Conservation (phyloP, 2,113 vertebrate species). For the Dicerorhinus sumatrensis region DNA sequence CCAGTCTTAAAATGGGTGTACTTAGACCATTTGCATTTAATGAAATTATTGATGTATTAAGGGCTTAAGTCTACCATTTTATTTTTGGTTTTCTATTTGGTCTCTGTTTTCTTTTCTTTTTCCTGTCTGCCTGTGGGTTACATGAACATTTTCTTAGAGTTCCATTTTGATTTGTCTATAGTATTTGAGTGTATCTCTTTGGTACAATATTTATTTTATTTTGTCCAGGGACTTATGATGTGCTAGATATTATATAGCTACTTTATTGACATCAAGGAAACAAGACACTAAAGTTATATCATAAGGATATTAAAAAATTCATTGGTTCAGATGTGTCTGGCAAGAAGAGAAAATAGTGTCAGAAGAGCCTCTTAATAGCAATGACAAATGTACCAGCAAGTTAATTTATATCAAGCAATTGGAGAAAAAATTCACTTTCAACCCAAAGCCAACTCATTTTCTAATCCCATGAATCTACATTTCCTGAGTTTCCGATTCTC, state of each 20-base stretch:
- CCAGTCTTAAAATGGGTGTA: not conserved
- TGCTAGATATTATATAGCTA: not conserved
- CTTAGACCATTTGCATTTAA: not conserved
- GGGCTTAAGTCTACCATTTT: not conserved
- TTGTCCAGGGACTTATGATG: not conserved
- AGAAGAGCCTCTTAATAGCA: not conserved
- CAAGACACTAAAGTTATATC: not conserved
- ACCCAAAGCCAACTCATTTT: not conserved
- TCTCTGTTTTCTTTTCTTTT: not conserved
- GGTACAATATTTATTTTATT: not conserved
- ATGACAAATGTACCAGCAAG: conserved; percentile 7
- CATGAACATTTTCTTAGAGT: not conserved
- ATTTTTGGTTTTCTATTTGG: not conserved
- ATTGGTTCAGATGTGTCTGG: not conserved
- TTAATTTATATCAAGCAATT: conserved; percentile 4
- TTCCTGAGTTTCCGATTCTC: conserved; percentile 27
- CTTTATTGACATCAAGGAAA: not conserved
- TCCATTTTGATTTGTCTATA: not conserved
- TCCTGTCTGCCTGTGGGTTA: not conserved
- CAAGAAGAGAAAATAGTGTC: conserved; percentile 14
- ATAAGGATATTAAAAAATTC: conserved; percentile 13
- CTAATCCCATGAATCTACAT: not conserved
- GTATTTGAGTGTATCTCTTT: not conserved
- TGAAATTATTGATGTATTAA: not conserved
- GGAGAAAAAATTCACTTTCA: conserved; percentile 28